Evolutionary conservation across 2,888 invertebrate species (phyloP).

Genomic region (Luffia ferchaultella): DNA sequence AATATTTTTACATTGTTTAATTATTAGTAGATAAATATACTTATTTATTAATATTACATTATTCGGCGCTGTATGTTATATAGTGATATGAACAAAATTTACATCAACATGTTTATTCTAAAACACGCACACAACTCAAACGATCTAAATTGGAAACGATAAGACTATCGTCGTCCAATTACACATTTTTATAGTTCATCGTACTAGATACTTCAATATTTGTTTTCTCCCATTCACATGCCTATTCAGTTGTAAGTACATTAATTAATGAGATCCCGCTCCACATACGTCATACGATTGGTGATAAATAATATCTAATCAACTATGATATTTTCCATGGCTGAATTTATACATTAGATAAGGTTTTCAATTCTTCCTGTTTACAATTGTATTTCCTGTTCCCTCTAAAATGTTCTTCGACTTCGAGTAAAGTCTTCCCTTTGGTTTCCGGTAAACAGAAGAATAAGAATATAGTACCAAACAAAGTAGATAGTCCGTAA

Average conservation of each 20-base stretch:
- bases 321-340: background rate
- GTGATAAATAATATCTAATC: background rate
- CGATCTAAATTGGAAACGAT: background rate
- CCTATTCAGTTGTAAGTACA: no score
- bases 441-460: constrained; percentile 74
- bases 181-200: background rate
- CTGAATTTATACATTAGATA: constrained; percentile 1
- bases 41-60: no score
- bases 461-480: constrained; percentile 68
- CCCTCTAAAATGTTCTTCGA: constrained; percentile 65
- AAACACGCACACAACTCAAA: background rate
- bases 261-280: no score
- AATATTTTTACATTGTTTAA: no score
- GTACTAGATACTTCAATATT: no score
- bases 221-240: no score
- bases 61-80: no score
- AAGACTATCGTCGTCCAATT: background rate
- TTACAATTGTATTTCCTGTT: constrained; percentile 25
- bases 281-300: no score
- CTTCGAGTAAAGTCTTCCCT: constrained; percentile 71
- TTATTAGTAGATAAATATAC: no score
- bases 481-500: constrained; percentile 67
- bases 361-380: constrained; percentile 19
- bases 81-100: no score
- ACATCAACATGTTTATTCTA: background rate